Evolutionary conservation across 2,888 invertebrate genomes (phyloP).

Genomic region (Patella depressa): DNA sequence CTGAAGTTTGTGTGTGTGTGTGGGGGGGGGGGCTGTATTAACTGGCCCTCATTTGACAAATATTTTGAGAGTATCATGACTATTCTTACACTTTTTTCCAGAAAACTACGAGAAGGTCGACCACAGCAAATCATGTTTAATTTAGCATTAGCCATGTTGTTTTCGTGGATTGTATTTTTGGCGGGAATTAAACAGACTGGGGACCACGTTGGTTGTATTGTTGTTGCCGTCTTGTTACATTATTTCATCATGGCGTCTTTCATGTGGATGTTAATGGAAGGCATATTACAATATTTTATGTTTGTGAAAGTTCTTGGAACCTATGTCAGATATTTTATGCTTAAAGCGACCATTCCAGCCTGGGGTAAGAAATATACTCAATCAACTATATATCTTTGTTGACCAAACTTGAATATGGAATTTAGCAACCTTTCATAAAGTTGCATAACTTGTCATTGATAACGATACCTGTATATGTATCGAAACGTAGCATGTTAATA

Average conservation of each 20-base stretch:
- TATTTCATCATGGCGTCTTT: constrained; percentile 75
- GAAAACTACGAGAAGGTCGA: constrained; percentile 77
- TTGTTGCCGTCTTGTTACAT: constrained; percentile 77
- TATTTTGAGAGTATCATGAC: background rate
- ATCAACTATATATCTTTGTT: no score
- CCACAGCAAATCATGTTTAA: constrained; percentile 80
- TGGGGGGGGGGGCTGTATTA: background rate
- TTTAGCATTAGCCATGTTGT: constrained; percentile 77
- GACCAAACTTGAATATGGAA: no score
- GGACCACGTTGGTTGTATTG: constrained; percentile 73
- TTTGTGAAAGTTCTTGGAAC: constrained; percentile 79
- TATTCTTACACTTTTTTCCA: constrained; percentile 31
- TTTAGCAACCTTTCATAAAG: no score
- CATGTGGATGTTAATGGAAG: constrained; percentile 82
- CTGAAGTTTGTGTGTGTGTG: no score
- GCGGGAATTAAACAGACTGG: constrained; percentile 63
- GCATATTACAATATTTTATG: constrained; percentile 78
- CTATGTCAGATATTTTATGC: constrained; percentile 75
- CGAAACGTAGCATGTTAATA: no score
- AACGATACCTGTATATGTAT: no score
- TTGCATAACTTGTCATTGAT: no score
- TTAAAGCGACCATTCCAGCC: constrained; percentile 77
- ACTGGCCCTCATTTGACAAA: background rate
- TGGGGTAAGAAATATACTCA: constrained; percentile 73
- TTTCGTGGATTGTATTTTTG: constrained; percentile 74